Conservation (phyloP, 2,113 vertebrate genomes). For the Procapra przewalskii region DNA sequence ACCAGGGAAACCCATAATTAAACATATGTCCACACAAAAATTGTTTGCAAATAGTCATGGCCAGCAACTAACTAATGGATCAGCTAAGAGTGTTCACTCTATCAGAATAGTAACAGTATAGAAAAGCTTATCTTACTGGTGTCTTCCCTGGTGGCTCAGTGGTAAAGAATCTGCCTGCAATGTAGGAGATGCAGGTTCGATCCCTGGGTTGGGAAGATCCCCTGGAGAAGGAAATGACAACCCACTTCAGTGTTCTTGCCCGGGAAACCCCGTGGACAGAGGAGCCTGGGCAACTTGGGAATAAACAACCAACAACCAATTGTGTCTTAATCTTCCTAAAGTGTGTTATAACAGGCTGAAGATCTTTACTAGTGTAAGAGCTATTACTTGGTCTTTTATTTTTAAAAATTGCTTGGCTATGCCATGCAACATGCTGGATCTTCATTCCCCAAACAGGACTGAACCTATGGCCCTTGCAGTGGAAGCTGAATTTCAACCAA, state of each 20-base stretch:
- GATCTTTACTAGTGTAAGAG: background rate
- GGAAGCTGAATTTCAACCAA: background rate
- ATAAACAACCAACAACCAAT: background rate
- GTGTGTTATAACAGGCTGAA: background rate
- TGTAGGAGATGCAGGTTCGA: fast-evolving
- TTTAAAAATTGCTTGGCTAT: background rate
- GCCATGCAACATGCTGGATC: background rate
- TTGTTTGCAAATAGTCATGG: background rate
- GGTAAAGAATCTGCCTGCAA: background rate
- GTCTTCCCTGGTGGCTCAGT: background rate
- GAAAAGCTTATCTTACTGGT: background rate
- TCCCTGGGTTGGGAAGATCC: too few relatives aligned
- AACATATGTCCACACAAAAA: background rate
- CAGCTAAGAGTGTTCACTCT: background rate
- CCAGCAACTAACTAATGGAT: background rate
- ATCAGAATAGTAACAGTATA: background rate
- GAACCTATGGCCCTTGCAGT: background rate
- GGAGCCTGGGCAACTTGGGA: background rate
- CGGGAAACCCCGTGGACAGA: background rate
- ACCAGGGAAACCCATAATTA: background rate
- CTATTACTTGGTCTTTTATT: background rate
- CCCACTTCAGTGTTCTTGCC: background rate
- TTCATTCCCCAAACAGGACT: background rate
- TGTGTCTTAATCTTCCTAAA: background rate
- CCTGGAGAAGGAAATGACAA: background rate